A percentile compares a stretch with the other conserved stretches of the same genome.
These are phyloP conservation scores for Anticlea derivata DNA, from an alignment of 2,888 invertebrate species.

Conservation along the genomic window DNA sequence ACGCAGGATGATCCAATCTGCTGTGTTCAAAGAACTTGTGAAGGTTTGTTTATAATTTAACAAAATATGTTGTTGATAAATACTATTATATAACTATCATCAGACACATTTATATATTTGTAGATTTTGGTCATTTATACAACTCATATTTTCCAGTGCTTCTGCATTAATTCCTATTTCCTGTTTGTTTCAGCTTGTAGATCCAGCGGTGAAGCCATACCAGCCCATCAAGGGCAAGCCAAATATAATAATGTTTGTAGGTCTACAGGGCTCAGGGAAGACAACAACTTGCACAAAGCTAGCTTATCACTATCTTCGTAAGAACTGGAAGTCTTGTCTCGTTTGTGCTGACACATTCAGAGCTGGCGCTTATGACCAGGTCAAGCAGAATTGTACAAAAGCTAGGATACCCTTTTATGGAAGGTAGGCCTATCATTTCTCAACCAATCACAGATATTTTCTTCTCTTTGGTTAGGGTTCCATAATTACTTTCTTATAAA, in stretches of 20 bases:
- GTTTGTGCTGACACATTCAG: slow-evolving; percentile 99
- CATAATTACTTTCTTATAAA: no score
- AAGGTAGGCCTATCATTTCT: slow-evolving; percentile 82
- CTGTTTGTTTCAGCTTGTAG: slow-evolving; percentile 88
- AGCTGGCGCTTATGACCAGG: slow-evolving; percentile 99
- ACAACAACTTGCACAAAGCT: slow-evolving; percentile 99
- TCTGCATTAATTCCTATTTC: not conserved
- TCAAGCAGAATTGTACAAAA: slow-evolving; percentile 99
- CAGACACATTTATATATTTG: no score
- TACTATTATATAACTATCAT: no score
- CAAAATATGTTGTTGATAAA: no score
- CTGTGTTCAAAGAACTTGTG: slow-evolving; percentile 98
- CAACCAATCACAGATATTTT: not conserved
- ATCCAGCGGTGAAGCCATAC: slow-evolving; percentile 98
- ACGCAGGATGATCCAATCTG: slow-evolving; percentile 98
- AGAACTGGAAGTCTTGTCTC: slow-evolving; percentile 99
- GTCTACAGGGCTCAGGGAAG: slow-evolving; percentile 99
- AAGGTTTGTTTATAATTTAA: slow-evolving; percentile 87
- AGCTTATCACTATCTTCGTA: slow-evolving; percentile 98
- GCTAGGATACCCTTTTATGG: slow-evolving; percentile 99
- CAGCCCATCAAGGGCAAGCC: slow-evolving; percentile 97
- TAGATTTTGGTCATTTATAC: no score
- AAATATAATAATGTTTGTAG: slow-evolving; percentile 99
- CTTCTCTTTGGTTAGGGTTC: no score
- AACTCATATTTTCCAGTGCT: no score